Evolutionary conservation across 2,797 vertebrate species (phyloP), one percentile per base, ranked within the genome.

Genomic region (Lepilemur ruficaudatus): DNA sequence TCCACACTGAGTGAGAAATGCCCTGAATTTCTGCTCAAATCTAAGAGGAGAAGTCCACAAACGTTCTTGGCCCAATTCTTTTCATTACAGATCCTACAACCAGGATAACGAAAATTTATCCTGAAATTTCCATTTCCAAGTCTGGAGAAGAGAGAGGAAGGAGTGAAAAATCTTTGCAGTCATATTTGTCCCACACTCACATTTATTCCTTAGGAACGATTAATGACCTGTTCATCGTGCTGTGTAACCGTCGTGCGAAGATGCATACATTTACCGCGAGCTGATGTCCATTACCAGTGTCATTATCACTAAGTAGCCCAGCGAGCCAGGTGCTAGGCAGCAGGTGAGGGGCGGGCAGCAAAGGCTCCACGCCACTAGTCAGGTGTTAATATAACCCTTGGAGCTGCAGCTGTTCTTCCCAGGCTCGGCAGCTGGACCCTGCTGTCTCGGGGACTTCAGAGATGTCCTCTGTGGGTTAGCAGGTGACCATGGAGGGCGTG

Each of bases 391-490:
- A n/a, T 7, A 72, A 67, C 4, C 59, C 20, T 89, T n/a, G 11
- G 22, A 2, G 38, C 78, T 17, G 23, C 43, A 0, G 0, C 46
- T 48, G 1, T 15, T 25, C 0, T n/a, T 50, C 20, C 63, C 4
- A 5, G 35, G 38, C 46, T 65, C 18, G 0, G 41, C 8, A 14
- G 30, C 22, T 43, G 72, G 78, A 22, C 78, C 70, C 59, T 0
- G 13, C 38, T 20, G 28, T 50, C 32, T 59, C 0, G 0, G 76
- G 63, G 35, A 72, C 15, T 50, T 52, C 41, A 55, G 55, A 48
- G 12, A 10, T 2, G 25, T 63, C 30, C 86, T 61, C 55, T 5
- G 20, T 18, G n/a, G 22, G 70, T 14, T 8, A 63, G 20, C 8
- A 41, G 41, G 22, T 72, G 35, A 57, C 18, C 3, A 35, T 8